Evolutionary conservation across 2,797 vertebrate species (phyloP).

Genomic region (Cephalopachus bancanus): DNA sequence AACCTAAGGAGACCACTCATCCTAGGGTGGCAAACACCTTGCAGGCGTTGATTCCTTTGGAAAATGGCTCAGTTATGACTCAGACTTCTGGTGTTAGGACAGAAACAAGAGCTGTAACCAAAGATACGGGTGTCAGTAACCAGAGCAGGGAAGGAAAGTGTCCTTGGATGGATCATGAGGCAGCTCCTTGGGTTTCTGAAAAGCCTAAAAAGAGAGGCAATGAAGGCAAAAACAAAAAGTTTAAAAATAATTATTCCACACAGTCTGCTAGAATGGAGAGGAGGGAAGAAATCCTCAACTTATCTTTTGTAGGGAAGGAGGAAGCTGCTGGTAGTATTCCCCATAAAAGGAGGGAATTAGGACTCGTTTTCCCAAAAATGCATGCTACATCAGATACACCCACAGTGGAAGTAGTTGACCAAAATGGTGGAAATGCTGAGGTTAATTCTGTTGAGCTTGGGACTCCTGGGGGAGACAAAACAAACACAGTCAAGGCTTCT

Average conservation of each 20-base stretch:
- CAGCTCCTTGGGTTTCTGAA: constrained; percentile 71
- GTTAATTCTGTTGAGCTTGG: constrained; percentile 76
- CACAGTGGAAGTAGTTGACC: constrained; percentile 71
- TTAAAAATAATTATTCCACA: constrained; percentile 59
- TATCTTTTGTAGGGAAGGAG: not conserved
- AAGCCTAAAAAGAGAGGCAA: constrained; percentile 83
- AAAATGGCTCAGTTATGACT: not conserved
- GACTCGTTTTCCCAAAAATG: accelerated
- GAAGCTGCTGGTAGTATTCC: not conserved
- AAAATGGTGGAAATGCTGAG: constrained; percentile 73
- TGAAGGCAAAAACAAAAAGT: constrained; percentile 80
- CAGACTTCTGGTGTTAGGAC: not conserved
- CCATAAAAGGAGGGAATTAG: constrained; percentile 10
- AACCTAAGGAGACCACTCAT: accelerated
- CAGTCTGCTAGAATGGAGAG: constrained; percentile 45
- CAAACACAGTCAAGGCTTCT: not conserved
- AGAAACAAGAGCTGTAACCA: accelerated
- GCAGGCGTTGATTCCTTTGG: not conserved
- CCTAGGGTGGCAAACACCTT: not conserved
- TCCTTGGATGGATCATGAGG: constrained; percentile 60
- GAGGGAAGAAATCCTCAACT: not conserved
- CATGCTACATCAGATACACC: not conserved
- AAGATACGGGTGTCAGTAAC: not conserved
- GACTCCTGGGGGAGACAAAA: not conserved
- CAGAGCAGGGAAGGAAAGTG: constrained; percentile 58